Percentiles rank a stretch among this genome's conserved stretches.
Evolutionary conservation across 2,888 invertebrate species (phyloP).

Genomic region (Dastarcus helophoroides): DNA sequence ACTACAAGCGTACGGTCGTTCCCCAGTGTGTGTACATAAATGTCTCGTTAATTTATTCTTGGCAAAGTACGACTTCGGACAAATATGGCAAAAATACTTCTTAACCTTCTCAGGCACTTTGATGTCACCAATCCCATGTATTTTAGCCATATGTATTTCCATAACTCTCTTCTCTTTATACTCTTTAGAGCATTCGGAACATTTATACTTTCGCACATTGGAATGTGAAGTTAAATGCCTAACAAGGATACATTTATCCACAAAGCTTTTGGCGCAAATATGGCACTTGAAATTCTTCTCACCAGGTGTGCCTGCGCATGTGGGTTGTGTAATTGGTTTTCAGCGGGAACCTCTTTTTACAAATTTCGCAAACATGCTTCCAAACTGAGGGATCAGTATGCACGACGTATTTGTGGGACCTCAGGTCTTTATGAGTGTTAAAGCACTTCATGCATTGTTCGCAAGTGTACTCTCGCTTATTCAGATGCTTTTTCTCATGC

Average conservation of each 20-base stretch:
- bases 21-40: constrained; percentile 16
- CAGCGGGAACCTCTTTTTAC: constrained; percentile 16
- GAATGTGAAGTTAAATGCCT: constrained; percentile 17
- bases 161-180: constrained; percentile 38
- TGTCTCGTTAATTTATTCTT: constrained; percentile 18
- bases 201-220: constrained; percentile 21
- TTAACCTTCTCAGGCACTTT: constrained; percentile 27
- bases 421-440: constrained; percentile 26
- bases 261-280: constrained; percentile 17
- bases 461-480: constrained; percentile 23
- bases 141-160: constrained; percentile 39
- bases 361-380: constrained; percentile 16
- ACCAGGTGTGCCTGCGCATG: constrained; percentile 16
- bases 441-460: constrained; percentile 23
- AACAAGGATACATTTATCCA: constrained; percentile 14
- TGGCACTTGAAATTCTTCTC: constrained; percentile 18
- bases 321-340: constrained; percentile 16
- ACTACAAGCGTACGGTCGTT: constrained; percentile 14
- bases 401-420: constrained; percentile 18
- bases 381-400: constrained; percentile 16
- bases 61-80: constrained; percentile 28
- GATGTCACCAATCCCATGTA: constrained; percentile 34
- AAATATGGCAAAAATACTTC: constrained; percentile 16
- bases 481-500: constrained; percentile 26
- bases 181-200: constrained; percentile 40